Base-by-base conservation (phyloP, 1,140 invertebrate genomes). In the Diachasma alloeum region DNA sequence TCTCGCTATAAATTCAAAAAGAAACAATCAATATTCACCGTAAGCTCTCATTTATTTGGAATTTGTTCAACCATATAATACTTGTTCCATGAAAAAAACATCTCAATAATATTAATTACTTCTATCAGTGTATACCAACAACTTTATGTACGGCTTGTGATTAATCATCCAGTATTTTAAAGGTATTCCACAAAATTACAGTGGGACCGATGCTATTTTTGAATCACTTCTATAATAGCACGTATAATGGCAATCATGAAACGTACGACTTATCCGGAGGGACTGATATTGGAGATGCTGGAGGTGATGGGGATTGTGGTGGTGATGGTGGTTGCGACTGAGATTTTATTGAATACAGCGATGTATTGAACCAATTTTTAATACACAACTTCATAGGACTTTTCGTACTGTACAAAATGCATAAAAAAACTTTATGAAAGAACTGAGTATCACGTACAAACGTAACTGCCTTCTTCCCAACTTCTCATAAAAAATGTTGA, bases 101-200 rank as follows among this genome's bases (percentile, higher is more conserved):
- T n/a, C 6, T 31, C 6, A 31, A 31, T 31, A 31, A 31, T 3
- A 31, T 31, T 31, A 31, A 31, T 31, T 31, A 31, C 2, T 42
- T 42, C 39, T 42, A 1, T 42, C 39, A 10, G 39, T 42, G 39
- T 4, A 42, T 10, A 42, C 3, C 6, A 42, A 2, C 9, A 11
- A 42, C 10, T 42, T 10, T 1, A 42, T 11, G 2, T 0, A 53
- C 6, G 48, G 15, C 9, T 53, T n/a, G 48, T 53, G 15, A 53
- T 53, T 53, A 53, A 53, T 53, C n/a, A 26, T 5, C 13, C 10
- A 63, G 24, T 63, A 13, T 26, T 63, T 63, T 31, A 63, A 63
- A 63, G 59, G 24, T 63, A 63, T 63, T 63, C 59, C 59, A 31
- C 59, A 63, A 63, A 63, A 63, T 63, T 63, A 13, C 59, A 63